These are phyloP conservation scores for Pterocles burchelli DNA, from an alignment of 2,113 vertebrate species.

Conservation along the genomic window DNA sequence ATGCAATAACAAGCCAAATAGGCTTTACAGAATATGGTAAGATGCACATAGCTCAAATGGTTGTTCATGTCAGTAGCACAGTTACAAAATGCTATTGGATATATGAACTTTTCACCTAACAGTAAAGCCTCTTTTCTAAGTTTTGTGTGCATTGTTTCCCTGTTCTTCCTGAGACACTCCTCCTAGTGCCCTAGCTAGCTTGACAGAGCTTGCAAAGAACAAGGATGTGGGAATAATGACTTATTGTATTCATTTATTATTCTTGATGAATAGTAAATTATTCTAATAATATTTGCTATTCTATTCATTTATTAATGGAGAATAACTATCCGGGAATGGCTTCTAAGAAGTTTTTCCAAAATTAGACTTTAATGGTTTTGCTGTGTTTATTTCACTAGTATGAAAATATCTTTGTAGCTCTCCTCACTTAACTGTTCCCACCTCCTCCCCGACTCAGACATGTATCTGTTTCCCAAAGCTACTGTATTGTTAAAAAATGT, in stretches of 20 bases:
- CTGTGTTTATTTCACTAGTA: constrained; percentile 60
- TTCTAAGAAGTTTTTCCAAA: constrained; percentile 64
- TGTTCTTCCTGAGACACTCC: constrained; percentile 48
- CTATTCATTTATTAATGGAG: constrained; percentile 54
- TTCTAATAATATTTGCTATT: constrained; percentile 64
- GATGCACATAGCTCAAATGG: not conserved
- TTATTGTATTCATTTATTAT: constrained; percentile 60
- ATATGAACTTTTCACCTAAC: constrained; percentile 72
- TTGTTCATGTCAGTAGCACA: not conserved
- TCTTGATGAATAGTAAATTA: constrained; percentile 68
- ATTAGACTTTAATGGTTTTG: constrained; percentile 66
- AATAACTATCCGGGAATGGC: constrained; percentile 43
- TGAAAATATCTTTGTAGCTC: constrained; percentile 56
- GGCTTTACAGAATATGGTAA: constrained; percentile 28
- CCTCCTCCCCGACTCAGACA: constrained; percentile 9
- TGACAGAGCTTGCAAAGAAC: constrained; percentile 55
- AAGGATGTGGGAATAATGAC: constrained; percentile 61
- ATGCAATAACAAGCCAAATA: not conserved
- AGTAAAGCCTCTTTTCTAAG: constrained; percentile 63
- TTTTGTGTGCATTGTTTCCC: constrained; percentile 54
- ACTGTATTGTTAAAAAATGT: constrained; percentile 21
- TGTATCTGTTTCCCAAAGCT: constrained; percentile 28
- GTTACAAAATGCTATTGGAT: constrained; percentile 44
- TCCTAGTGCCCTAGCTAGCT: constrained; percentile 63
- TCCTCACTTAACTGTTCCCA: constrained; percentile 26